Evolutionary conservation across 1,140 invertebrate genomes (phyloP), one percentile per base, ranked within the genome.

Genomic region (Liolophura sinensis): DNA sequence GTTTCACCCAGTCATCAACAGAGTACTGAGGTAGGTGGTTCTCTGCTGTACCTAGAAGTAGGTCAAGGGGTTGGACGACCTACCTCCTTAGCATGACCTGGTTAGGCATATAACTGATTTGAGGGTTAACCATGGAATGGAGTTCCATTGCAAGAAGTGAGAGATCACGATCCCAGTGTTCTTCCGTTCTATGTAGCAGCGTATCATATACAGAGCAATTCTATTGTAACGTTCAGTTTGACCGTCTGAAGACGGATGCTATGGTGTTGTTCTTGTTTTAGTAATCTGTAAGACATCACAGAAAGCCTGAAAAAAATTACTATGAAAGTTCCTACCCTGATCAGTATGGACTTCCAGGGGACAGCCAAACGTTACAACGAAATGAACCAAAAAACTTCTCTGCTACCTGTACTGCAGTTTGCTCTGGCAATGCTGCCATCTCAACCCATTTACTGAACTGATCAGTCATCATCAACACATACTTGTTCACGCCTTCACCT

Each of bases 181-280:
- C 18, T 25, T 68, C 61, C 66, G 55, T 63, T 31, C n/a, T n/a
- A n/a, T n/a, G n/a, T n/a, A n/a, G n/a, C n/a, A n/a, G n/a, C n/a
- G n/a, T n/a, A n/a, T n/a, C n/a, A n/a, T n/a, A n/a, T n/a, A n/a
- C n/a, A n/a, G n/a, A 16, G 62, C 16, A 0, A 63, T 68, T 16
- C 62, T 54, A 40, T 68, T 71, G 50, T 47, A 71, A 12, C 69
- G 46, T 27, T 71, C 69, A 9, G 68, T 66, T 50, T 71, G 65
- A 0, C 69, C 66, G 49, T 71, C 65, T 0, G 52, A 48, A 4
- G 58, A 64, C 12, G 65, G 65, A 14, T 58, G 54, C 25, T 67
- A 67, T 16, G 68, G 47, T 7, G 64, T 70, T 16, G 68, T 67
- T 12, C 60, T 49, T 4, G 52, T 49, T 54, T 67, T 67, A 31